phyloP scores from a whole-genome alignment of 2,888 invertebrate species.

The Epistrophe eligans region DNA sequence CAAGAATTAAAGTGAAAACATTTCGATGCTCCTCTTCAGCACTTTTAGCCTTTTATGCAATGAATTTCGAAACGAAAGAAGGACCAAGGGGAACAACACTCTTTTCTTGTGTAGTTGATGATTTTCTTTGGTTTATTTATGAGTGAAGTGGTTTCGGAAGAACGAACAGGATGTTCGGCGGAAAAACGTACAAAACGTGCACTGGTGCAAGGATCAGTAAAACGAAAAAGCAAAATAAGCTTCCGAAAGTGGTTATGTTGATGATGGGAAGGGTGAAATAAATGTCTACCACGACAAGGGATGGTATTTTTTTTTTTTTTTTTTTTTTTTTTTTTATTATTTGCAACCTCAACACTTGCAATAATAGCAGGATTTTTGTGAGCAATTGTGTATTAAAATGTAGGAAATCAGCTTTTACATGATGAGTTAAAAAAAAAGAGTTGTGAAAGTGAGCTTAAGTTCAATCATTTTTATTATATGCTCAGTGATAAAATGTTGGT shows the following conservation, averaged over 20 bases:
- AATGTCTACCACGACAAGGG: background rate
- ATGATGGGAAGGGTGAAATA: background rate
- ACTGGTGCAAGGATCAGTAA: slow-evolving; percentile 1
- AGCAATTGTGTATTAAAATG: slow-evolving; percentile 31
- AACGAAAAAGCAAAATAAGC: slow-evolving; percentile 20
- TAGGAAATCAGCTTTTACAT: slow-evolving; percentile 17
- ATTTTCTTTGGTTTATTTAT: slow-evolving; percentile 45
- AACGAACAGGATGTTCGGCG: slow-evolving; percentile 32
- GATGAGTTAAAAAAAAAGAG: background rate
- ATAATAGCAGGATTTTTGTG: background rate
- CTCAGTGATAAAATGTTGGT: background rate
- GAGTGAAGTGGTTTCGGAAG: slow-evolving; percentile 43
- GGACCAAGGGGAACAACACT: background rate
- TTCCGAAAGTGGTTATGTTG: slow-evolving; percentile 4
- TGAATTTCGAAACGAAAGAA: slow-evolving; percentile 5
- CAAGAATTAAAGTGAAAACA: slow-evolving; percentile 57
- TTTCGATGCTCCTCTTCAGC: slow-evolving; percentile 49
- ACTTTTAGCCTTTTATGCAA: slow-evolving; percentile 23
- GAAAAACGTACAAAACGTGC: slow-evolving; percentile 13
- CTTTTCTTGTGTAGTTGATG: slow-evolving; percentile 24
- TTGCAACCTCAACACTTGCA: slow-evolving; percentile 9
- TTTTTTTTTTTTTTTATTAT: background rate
- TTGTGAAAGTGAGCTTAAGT: slow-evolving; percentile 17
- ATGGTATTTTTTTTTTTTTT: background rate
- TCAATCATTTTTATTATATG: background rate